Evolutionary conservation across 2,113 vertebrate genomes (phyloP), one percentile per base, ranked within the genome.

Genomic region (Rhombomys opimus): DNA sequence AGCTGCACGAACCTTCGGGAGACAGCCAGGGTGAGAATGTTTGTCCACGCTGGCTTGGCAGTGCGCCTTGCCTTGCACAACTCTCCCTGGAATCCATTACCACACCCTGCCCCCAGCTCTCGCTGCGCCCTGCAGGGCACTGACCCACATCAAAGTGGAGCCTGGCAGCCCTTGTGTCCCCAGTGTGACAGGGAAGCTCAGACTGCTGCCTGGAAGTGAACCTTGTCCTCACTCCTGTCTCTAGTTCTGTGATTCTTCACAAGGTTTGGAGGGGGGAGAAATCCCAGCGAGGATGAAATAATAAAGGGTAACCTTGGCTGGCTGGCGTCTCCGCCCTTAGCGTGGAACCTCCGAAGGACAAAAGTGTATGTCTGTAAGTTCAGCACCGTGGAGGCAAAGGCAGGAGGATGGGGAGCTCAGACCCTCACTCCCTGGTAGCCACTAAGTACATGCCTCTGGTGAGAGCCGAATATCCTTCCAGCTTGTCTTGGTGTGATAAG

Each of bases 1-100:
- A 88, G 94, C 63, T 3, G 87, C 95, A 97, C 77, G 78, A 87
- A 76, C 90, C 57, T 77, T 10, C 9, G 52, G 5, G 10, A 96
- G 93, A 23, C 59, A 90, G 90, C 95, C 68, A 75, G 72, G 65
- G 38, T 90, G 35, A 97, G 77, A 81, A 82, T 76, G 85, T 97
- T 95, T 96, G 95, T 70, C 82, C 81, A 95, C 5, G 0, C 82
- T 59, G 89, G 2, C 73, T 68, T 70, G 95, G 97, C 27, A 82
- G 89, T 17, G 1, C 7, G 23, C 46, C 0, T 46, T 2, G 14
- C 18, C 8, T 25, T 97, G 81, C 80, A 73, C 87, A 90, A 92
- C 13, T 54, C 72, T 92, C 38, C 20, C 50, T 81, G 70, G 80
- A 70, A 81, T 80, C 92, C 91, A 65, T 61, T 67, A 68, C 67